Conservation (phyloP, 2,797 vertebrate genomes). For the Morelia viridis region DNA sequence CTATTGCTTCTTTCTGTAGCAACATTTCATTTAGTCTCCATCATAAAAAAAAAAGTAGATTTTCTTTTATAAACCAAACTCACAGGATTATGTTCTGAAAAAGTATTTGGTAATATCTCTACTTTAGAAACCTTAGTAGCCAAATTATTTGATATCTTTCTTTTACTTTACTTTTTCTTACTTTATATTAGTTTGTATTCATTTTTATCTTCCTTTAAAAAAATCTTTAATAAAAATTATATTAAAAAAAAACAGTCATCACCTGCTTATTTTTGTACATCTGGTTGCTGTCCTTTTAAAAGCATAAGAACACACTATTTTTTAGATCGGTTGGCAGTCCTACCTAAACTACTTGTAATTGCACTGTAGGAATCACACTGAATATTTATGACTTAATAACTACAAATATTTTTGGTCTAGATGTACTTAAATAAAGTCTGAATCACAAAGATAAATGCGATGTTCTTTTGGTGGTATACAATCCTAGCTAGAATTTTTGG, state of each 20-base stretch:
- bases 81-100: neutral
- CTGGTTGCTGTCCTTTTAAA: neutral
- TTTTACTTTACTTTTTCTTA: neutral
- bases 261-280: neutral
- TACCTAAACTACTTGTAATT: neutral
- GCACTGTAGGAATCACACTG: neutral
- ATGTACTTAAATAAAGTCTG: conserved; percentile 41
- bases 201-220: neutral
- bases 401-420: conserved; percentile 12
- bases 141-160: neutral
- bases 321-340: neutral
- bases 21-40: neutral
- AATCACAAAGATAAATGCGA: conserved; percentile 36
- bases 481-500: conserved; percentile 51
- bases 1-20: neutral
- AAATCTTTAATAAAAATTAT: neutral
- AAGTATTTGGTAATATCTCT: neutral
- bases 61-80: neutral
- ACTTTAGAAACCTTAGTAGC: neutral
- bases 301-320: neutral
- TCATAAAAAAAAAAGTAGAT: neutral
- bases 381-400: conserved; percentile 34
- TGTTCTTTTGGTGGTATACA: conserved; percentile 27
- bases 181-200: neutral
- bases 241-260: neutral